Base-by-base conservation (phyloP, 2,797 vertebrate species). In the Phrynocephalus guinanensis region DNA sequence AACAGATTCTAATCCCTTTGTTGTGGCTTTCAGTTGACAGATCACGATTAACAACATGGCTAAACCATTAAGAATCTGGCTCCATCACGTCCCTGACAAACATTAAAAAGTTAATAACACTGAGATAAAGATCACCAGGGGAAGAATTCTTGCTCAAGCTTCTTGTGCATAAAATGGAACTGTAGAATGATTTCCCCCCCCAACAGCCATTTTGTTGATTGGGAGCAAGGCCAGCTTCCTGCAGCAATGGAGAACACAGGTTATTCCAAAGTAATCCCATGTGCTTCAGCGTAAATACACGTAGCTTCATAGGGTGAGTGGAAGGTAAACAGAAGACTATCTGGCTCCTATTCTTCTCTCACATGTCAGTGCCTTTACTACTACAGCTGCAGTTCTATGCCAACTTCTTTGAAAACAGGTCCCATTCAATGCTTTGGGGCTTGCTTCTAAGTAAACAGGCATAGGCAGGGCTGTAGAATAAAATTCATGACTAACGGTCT, bases 171-270 rank as follows among this genome's bases (percentile, higher is more conserved):
- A 72, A 89, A 66, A 86, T 86, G n/a, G 82, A 72, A 86, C 24
- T 15, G 16, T 33, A 33, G 33, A 5, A 24, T 79, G 52, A 72
- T 48, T 86, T 70, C 72, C 50, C 20, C 20, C 9, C 72, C 30
- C 22, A 50, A 86, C 33, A 63, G 44, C 66, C 22, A 77, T 77
- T 83, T n/a, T 79, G 81, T 66, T 79, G 52, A 30, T 66, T 67
- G 68, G 85, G 88, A 86, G 75, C 24, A 38, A 73, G 70, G 56
- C 88, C 85, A 86, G 77, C 20, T 89, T 83, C 76, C 75, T 83
- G n/a, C n/a, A 83, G 67, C 84, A 86, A 72, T 22, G 11, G 82
- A 82, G 60, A 89, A 67, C 68, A 30, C 78, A 24, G 28, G 56
- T 72, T 86, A 83, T 86, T 86, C 68, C 85, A 86, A 78, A 86